A percentile compares a stretch with the other conserved stretches of the same genome.
These are phyloP conservation scores for Acleris sparsana DNA, from an alignment of 2,888 invertebrate genomes.

Conservation along the genomic window DNA sequence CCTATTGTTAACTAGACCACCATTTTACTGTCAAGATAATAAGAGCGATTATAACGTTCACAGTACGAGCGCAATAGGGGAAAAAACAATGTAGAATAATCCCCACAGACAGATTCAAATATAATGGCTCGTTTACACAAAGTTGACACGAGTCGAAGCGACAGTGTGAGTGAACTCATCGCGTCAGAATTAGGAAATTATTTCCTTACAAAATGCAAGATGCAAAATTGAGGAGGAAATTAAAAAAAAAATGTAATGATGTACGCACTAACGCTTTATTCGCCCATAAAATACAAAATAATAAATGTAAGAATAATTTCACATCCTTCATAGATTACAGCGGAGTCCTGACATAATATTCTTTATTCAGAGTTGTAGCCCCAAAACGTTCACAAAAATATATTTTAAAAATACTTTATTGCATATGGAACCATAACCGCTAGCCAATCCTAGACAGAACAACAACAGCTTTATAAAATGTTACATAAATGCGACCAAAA, in stretches of 20 bases:
- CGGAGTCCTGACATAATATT: constrained; percentile 52
- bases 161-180: too few species aligned
- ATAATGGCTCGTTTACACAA: too few species aligned
- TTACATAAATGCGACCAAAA: constrained; percentile 49
- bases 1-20: too few species aligned
- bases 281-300: constrained; percentile 82
- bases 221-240: background rate
- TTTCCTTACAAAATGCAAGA: too few species aligned
- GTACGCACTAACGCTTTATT: constrained; percentile 80
- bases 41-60: too few species aligned
- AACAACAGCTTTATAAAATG: constrained; percentile 43
- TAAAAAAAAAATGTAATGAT: constrained; percentile 54
- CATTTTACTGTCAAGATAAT: too few species aligned
- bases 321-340: constrained; percentile 63
- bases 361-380: constrained; percentile 55
- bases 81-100: too few species aligned
- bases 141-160: too few species aligned
- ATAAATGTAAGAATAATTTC: constrained; percentile 77
- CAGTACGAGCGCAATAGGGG: too few species aligned
- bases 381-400: constrained; percentile 79
- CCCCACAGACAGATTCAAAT: too few species aligned
- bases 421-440: constrained; percentile 73
- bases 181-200: too few species aligned
- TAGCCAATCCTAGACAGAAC: constrained; percentile 54
- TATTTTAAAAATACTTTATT: constrained; percentile 69